These are phyloP conservation scores for Crotalus horridus DNA, from an alignment of 2,113 vertebrate species.

Conservation along the genomic window DNA sequence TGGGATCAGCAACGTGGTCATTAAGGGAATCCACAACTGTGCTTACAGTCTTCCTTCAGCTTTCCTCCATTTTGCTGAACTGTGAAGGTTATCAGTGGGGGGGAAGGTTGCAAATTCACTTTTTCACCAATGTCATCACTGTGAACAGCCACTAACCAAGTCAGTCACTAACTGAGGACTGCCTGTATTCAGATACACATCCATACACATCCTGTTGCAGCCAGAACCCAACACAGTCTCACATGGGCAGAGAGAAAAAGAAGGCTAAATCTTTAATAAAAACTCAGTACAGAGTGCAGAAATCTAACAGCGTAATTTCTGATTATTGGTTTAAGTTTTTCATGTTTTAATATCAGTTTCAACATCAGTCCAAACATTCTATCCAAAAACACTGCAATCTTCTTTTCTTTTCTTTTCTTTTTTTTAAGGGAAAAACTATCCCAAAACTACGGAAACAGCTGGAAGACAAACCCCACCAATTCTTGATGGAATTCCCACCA, in stretches of 20 bases:
- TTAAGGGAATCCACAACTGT: background rate
- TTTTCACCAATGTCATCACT: background rate
- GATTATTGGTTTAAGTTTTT: conserved; percentile 24
- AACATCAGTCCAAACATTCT: background rate
- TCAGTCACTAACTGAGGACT: background rate
- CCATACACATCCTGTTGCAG: background rate
- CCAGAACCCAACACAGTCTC: background rate
- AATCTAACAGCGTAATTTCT: background rate
- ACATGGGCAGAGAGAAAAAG: background rate
- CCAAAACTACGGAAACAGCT: background rate
- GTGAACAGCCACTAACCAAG: background rate
- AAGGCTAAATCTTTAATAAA: background rate
- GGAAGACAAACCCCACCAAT: background rate
- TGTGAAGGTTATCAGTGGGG: background rate
- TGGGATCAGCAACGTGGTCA: background rate
- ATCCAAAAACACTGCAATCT: background rate
- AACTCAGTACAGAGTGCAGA: background rate
- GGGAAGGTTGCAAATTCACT: background rate
- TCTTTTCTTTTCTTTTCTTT: background rate
- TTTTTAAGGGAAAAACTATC: background rate
- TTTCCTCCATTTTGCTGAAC: background rate
- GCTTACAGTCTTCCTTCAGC: background rate
- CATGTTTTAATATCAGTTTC: background rate
- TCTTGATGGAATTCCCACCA: background rate
- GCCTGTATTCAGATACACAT: background rate